Conservation (phyloP, 2,113 vertebrate genomes). For the Aspiorhynchus laticeps region DNA sequence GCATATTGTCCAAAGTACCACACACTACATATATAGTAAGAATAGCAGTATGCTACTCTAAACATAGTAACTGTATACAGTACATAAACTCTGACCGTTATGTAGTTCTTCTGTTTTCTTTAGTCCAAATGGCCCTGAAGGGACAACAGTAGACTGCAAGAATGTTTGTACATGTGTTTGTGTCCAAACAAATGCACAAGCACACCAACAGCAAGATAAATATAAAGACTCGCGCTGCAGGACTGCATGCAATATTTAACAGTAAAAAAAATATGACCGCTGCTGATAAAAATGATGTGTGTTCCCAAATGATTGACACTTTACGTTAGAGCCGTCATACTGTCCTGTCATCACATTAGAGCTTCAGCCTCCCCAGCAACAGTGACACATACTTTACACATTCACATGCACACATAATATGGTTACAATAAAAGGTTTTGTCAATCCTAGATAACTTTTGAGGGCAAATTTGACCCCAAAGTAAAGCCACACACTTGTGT, state of each 20-base stretch:
- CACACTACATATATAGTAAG: not conserved
- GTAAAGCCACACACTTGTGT: not conserved
- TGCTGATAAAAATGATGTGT: not conserved
- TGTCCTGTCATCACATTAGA: not conserved
- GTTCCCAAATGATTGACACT: not conserved
- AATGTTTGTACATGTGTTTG: not conserved
- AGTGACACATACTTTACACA: not conserved
- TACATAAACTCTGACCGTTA: not conserved
- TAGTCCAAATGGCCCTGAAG: not conserved
- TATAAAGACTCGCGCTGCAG: not conserved
- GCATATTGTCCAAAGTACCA: not conserved
- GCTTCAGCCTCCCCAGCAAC: not conserved
- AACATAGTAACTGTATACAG: not conserved
- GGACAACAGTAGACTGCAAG: not conserved
- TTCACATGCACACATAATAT: not conserved
- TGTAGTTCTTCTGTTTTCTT: not conserved
- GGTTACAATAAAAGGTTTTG: not conserved
- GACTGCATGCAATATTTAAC: not conserved
- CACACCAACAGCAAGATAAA: not conserved
- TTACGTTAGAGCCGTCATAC: not conserved
- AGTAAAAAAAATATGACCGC: not conserved
- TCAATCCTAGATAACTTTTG: not conserved
- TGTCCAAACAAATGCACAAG: not conserved
- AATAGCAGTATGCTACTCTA: not conserved
- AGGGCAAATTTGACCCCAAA: not conserved